phyloP scores from a whole-genome alignment of 2,113 vertebrate species.

The Sitta europaea region DNA sequence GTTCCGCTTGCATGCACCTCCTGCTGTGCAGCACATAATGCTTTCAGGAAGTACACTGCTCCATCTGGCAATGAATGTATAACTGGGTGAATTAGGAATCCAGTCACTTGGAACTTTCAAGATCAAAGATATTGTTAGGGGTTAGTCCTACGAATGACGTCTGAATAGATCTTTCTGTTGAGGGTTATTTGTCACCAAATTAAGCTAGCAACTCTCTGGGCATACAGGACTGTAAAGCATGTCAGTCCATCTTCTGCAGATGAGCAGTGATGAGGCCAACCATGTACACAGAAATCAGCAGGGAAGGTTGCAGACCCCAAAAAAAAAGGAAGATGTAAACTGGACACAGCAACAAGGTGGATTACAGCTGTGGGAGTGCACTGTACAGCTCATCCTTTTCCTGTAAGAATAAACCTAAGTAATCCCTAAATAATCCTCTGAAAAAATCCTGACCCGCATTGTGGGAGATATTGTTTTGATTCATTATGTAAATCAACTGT shows the following conservation, averaged over 20 bases:
- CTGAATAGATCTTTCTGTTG: conserved; percentile 40
- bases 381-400: background rate
- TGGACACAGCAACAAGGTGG: background rate
- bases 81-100: conserved; percentile 32
- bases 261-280: conserved; percentile 5
- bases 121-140: conserved; percentile 46
- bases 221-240: background rate
- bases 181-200: conserved; percentile 42
- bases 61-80: background rate
- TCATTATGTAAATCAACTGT: background rate
- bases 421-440: background rate
- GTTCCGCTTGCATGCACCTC: conserved; percentile 32
- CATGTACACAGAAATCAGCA: background rate
- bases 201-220: conserved; percentile 16
- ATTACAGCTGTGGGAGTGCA: background rate
- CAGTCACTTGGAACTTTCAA: conserved; percentile 43
- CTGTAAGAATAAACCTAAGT: background rate
- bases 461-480: background rate
- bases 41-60: conserved; percentile 43
- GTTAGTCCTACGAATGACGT: conserved; percentile 39
- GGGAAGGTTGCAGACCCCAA: background rate
- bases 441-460: background rate
- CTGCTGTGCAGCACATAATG: conserved; percentile 42
- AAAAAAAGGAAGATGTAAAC: background rate
- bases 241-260: conserved; percentile 10